phyloP scores from a whole-genome alignment of 2,888 invertebrate species.

The Autographa pulchrina region DNA sequence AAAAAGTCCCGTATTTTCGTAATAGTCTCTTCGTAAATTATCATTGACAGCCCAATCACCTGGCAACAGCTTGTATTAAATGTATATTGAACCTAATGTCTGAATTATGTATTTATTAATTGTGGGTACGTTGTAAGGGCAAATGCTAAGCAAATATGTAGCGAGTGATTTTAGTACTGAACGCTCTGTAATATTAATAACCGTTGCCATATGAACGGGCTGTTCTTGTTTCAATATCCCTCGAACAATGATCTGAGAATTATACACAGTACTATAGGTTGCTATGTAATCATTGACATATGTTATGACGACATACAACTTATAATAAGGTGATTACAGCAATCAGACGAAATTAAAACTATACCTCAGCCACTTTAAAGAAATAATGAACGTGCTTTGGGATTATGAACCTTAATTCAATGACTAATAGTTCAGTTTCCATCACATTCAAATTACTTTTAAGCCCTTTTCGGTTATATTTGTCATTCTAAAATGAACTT shows the following conservation, averaged over 20 bases:
- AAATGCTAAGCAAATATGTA: background rate
- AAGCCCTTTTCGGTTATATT: too few species aligned
- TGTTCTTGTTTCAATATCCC: slow-evolving; percentile 11
- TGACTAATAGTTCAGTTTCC: too few species aligned
- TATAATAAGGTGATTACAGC: slow-evolving; percentile 30
- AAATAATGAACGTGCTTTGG: too few species aligned
- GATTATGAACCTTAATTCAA: too few species aligned
- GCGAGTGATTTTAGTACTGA: slow-evolving; percentile 1
- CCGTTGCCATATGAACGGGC: slow-evolving; percentile 34
- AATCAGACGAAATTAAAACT: slow-evolving; percentile 46
- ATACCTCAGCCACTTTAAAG: too few species aligned
- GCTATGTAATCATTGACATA: slow-evolving; percentile 30
- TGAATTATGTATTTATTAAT: background rate
- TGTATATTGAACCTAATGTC: background rate
- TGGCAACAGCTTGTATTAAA: slow-evolving; percentile 19
- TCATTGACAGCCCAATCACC: slow-evolving; percentile 31
- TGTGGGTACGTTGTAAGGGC: background rate
- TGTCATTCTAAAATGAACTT: too few species aligned
- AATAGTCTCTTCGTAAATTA: slow-evolving; percentile 41
- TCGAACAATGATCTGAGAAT: slow-evolving; percentile 17
- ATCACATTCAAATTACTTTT: too few species aligned
- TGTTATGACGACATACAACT: slow-evolving; percentile 41
- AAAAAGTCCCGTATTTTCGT: slow-evolving; percentile 34
- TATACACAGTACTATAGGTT: slow-evolving; percentile 23
- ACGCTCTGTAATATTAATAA: slow-evolving; percentile 12